Evolutionary conservation across 37 sponge, comb jelly and placozoan genomes (phyloP).

Genomic region (Chondrosia reniformis): DNA sequence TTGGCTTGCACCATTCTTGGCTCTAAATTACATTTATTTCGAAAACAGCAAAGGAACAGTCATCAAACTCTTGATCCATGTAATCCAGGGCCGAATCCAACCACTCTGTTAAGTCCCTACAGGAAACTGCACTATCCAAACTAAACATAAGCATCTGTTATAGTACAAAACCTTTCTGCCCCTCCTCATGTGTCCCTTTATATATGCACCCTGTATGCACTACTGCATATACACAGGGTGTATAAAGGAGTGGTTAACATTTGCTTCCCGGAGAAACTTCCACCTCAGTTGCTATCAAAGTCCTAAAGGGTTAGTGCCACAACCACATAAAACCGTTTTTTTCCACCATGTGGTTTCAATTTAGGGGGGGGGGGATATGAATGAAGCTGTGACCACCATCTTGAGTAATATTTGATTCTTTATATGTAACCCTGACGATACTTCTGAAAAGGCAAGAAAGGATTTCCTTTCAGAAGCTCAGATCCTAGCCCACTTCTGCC

Average conservation of each 20-base stretch:
- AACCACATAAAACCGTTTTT: too few relatives aligned
- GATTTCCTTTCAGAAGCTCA: slow-evolving; percentile 57
- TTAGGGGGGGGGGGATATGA: too few relatives aligned
- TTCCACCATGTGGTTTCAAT: too few relatives aligned
- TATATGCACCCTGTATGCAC: too few relatives aligned
- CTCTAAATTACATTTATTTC: slow-evolving; percentile 53
- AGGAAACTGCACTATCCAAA: slow-evolving; percentile 51
- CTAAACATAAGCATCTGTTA: too few relatives aligned
- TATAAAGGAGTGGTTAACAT: slow-evolving; percentile 17
- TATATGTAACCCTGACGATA: too few relatives aligned
- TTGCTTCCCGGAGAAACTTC: slow-evolving; percentile 26
- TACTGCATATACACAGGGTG: slow-evolving; percentile 32
- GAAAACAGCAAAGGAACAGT: slow-evolving; percentile 47
- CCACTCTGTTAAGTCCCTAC: slow-evolving; percentile 61
- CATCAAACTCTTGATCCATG: slow-evolving; percentile 8
- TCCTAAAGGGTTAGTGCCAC: slow-evolving; percentile 47
- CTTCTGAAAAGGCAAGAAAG: slow-evolving; percentile 17
- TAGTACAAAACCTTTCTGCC: too few relatives aligned
- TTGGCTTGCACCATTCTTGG: slow-evolving; percentile 40
- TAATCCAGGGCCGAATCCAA: slow-evolving; percentile 36
- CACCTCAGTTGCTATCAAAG: slow-evolving; percentile 45
- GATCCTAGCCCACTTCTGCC: slow-evolving; percentile 49
- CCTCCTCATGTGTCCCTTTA: too few relatives aligned
- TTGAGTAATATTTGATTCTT: too few relatives aligned
- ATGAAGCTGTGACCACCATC: too few relatives aligned